Evolutionary conservation across 2,113 vertebrate genomes (phyloP), one percentile per base, ranked within the genome.

Genomic region (Zosterops lateralis): DNA sequence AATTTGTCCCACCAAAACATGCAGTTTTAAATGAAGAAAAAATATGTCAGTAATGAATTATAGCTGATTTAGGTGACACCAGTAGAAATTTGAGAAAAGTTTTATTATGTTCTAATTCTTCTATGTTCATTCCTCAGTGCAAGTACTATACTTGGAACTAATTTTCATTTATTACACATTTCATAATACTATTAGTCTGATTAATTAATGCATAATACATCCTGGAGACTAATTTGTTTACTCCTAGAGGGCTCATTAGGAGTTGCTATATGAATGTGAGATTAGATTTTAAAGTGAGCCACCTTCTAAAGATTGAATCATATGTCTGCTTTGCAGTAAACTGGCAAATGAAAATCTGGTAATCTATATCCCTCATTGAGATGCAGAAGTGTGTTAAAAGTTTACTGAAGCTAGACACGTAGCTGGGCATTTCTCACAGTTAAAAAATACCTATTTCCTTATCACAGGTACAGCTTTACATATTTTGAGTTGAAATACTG

Each of bases 151-250:
- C 83, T 95, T 96, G 76, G 95, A 96, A 97, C 95, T 96, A 97
- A 98, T 98, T 98, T 98, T 98, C 97, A 97, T 97, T 96, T 98
- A 96, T 97, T 97, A 93, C 94, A 96, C 95, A 96, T 97, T 97
- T 98, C 96, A 97, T 97, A 97, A 96, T 98, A 96, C 96, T 97
- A 97, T 98, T 98, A 97, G 97, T 97, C 95, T 98, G 97, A 98
- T 98, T 98, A 98, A 98, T 98, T 97, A 98, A 98, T 98, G 97
- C 96, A 97, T 97, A 97, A 97, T 98, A 97, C 84, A 95, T 98
- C 94, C 95, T 93, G 70, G 96, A 98, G 96, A 98, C 97, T 98
- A 98, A 98, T 98, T 98, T 98, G 97, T 98, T 98, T 98, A 98
- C 97, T 98, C 96, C 96, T 97, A 84, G 92, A 84, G 57, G 98